A percentile compares a stretch with the other conserved stretches of the same genome.
These are phyloP conservation scores for Gallinago jamesoni DNA, from an alignment of 2,113 vertebrate genomes.

Conservation along the genomic window DNA sequence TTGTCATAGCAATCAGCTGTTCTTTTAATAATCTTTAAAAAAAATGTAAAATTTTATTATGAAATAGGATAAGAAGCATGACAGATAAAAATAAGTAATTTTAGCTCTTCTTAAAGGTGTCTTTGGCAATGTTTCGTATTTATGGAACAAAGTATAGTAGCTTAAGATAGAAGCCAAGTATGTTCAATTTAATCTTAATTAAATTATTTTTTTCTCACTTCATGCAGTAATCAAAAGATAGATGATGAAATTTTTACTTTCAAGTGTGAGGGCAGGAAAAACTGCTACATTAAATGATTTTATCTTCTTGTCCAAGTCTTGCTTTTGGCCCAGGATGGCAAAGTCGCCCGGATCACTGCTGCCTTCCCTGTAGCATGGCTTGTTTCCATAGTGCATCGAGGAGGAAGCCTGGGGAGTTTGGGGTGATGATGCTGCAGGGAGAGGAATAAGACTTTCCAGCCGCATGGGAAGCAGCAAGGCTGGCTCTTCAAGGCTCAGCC, in stretches of 20 bases:
- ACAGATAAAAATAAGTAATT: not conserved
- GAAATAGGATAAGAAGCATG: not conserved
- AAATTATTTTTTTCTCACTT: not conserved
- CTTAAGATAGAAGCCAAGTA: not conserved
- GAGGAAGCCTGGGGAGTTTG: not conserved
- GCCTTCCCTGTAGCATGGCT: not conserved
- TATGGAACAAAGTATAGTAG: not conserved
- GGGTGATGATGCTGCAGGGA: not conserved
- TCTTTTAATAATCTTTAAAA: conserved; percentile 3
- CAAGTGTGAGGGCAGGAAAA: not conserved
- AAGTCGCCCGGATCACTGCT: not conserved
- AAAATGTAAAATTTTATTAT: not conserved
- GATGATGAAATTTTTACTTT: not conserved
- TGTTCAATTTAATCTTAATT: not conserved
- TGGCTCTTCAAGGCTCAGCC: not conserved
- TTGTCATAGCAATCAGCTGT: not conserved
- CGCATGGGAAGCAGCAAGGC: not conserved
- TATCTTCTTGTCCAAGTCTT: not conserved
- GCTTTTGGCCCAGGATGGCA: not conserved
- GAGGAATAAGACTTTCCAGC: not conserved
- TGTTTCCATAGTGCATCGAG: not conserved
- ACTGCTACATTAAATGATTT: not conserved
- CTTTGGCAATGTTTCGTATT: not conserved
- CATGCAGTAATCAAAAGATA: not conserved
- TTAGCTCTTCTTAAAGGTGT: not conserved